phyloP scores from a whole-genome alignment of 2,797 vertebrate genomes.

The Melanotaenia maccullochi region DNA sequence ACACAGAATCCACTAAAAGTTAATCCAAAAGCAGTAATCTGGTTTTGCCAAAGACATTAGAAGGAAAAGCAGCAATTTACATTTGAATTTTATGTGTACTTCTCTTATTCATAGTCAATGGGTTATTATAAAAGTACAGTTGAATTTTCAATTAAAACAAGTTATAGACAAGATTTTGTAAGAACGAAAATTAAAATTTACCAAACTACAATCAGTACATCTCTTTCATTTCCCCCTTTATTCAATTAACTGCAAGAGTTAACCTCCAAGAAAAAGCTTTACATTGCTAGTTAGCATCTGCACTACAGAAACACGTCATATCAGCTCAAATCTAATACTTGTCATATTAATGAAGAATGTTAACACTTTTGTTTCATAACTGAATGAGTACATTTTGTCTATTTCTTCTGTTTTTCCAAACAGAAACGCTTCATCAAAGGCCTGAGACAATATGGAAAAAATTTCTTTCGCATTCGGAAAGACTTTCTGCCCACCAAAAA shows the following conservation, averaged over 20 bases:
- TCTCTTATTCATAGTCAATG: too few relatives aligned
- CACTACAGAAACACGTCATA: neutral
- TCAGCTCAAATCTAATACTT: neutral
- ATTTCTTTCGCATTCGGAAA: conserved; percentile 98
- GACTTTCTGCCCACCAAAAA: conserved; percentile 98
- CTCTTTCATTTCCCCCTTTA: neutral
- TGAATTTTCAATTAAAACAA: too few relatives aligned
- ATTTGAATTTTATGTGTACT: too few relatives aligned
- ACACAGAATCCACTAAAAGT: too few relatives aligned
- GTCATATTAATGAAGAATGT: neutral
- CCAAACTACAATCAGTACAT: neutral
- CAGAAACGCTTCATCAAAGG: conserved; percentile 99
- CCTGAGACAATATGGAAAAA: conserved; percentile 97
- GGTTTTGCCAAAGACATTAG: too few relatives aligned
- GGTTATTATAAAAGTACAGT: too few relatives aligned
- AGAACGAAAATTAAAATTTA: too few relatives aligned
- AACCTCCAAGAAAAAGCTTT: neutral
- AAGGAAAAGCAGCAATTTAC: too few relatives aligned
- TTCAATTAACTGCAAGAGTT: neutral
- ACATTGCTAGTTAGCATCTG: neutral
- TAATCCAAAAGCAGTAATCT: too few relatives aligned
- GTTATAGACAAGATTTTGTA: too few relatives aligned
- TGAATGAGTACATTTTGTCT: neutral
- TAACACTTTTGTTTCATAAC: too few relatives aligned
- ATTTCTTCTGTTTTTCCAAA: neutral